Percentiles rank a stretch among this genome's conserved stretches.
phyloP scores from a whole-genome alignment of 2,888 invertebrate species.

The Arge pagana region DNA sequence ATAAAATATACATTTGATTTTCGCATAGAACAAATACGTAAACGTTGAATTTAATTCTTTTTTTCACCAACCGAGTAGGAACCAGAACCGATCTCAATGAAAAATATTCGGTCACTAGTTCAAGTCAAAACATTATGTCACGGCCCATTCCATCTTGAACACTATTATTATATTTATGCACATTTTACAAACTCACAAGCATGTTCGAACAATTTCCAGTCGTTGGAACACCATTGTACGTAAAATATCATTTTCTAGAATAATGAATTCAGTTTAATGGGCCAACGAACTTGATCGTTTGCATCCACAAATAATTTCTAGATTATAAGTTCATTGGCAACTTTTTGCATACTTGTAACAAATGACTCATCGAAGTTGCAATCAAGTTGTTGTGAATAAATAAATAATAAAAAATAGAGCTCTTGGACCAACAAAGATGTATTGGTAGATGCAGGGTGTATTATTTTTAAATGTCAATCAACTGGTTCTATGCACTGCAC shows the following conservation, averaged over 20 bases:
- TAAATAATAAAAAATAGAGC: constrained; percentile 37
- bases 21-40: constrained; percentile 3
- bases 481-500: constrained; percentile 39
- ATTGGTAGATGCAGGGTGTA: constrained; percentile 31
- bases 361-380: not conserved
- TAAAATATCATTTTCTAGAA: no score
- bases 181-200: no score
- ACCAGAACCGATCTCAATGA: constrained; percentile 12
- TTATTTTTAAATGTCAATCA: constrained; percentile 26
- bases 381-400: constrained; percentile 26
- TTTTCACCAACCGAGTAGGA: constrained; percentile 1
- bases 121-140: no score
- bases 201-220: no score
- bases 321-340: constrained; percentile 3
- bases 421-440: constrained; percentile 31
- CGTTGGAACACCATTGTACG: no score
- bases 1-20: constrained; percentile 16
- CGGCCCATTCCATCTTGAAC: no score
- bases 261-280: constrained; percentile 9
- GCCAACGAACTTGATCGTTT: constrained; percentile 7
- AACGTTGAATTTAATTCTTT: not conserved
- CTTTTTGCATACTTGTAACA: not conserved
- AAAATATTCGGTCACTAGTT: constrained; percentile 12
- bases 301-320: constrained; percentile 10
- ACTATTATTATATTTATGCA: no score